phyloP scores from a whole-genome alignment of 2,797 vertebrate species.

The Acrossocheilus wenchowensis region DNA sequence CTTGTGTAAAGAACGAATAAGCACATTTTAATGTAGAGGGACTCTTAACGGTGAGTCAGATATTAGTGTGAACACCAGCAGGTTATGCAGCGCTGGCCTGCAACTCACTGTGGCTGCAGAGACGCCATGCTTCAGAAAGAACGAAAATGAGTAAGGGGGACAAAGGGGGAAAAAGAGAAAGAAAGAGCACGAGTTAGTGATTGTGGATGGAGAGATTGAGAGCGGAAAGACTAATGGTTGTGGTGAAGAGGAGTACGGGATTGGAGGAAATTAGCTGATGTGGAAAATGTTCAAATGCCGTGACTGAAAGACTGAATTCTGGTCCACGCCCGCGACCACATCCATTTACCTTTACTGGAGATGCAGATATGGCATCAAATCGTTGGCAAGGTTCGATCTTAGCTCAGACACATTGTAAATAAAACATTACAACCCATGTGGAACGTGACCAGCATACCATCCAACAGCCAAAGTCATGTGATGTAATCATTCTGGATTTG shows the following conservation, averaged over 20 bases:
- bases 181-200: slow-evolving; percentile 23
- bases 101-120: slow-evolving; percentile 11
- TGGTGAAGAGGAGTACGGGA: slow-evolving; percentile 59
- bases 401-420: slow-evolving; percentile 44
- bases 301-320: slow-evolving; percentile 64
- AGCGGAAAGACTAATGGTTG: slow-evolving; percentile 59
- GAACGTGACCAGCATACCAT: slow-evolving; percentile 26
- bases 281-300: slow-evolving; percentile 68
- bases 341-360: slow-evolving; percentile 62
- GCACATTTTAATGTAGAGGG: background rate
- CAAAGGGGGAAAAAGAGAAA: slow-evolving; percentile 5
- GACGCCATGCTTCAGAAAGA: background rate
- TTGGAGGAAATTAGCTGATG: slow-evolving; percentile 63
- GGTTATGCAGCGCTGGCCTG: background rate
- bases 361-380: slow-evolving; percentile 61
- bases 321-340: slow-evolving; percentile 62
- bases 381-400: slow-evolving; percentile 38
- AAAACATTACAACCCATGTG: slow-evolving; percentile 40
- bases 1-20: background rate
- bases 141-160: slow-evolving; percentile 51
- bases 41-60: background rate
- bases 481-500: slow-evolving; percentile 27
- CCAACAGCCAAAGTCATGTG: slow-evolving; percentile 23
- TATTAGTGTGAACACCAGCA: background rate
- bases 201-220: slow-evolving; percentile 40